Percentiles rank a stretch among this genome's conserved stretches.
Conservation (phyloP, 2,888 invertebrate genomes). For the Fissipunctia ypsillon region DNA sequence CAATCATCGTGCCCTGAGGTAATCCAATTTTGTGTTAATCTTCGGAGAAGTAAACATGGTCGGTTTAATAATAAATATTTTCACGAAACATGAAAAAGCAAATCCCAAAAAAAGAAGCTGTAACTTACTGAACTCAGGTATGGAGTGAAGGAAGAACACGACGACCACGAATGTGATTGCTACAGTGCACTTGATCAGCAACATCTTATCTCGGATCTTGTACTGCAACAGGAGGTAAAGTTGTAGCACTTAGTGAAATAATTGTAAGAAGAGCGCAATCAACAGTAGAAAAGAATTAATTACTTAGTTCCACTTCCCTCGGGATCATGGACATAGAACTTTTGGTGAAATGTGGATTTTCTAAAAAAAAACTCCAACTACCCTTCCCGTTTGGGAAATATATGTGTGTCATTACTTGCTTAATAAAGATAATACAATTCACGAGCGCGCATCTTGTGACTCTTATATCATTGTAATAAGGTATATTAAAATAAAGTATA, state of each 20-base stretch:
- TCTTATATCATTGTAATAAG: background rate
- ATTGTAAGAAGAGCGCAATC: background rate
- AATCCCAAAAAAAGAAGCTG: no score
- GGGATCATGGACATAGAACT: background rate
- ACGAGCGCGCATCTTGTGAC: background rate
- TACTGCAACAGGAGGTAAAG: no score
- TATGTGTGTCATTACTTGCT: background rate
- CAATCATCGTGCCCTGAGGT: background rate
- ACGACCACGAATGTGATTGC: conserved; percentile 93
- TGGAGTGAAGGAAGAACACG: conserved; percentile 95
- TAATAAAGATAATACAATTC: background rate
- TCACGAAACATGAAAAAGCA: background rate
- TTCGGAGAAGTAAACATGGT: background rate
- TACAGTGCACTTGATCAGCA: conserved; percentile 94
- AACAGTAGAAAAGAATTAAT: background rate
- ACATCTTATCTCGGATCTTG: conserved; percentile 93
- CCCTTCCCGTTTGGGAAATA: background rate
- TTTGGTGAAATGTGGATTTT: background rate
- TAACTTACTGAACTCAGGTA: conserved; percentile 93
- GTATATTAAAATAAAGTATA: no score
- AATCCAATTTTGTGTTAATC: background rate
- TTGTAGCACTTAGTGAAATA: no score
- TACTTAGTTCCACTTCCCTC: background rate
- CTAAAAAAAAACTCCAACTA: background rate
- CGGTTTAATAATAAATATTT: background rate